Percentiles rank a stretch among this genome's conserved stretches.
Conservation (phyloP, 2,113 vertebrate genomes). For the Mus musculus region GRCm39 chr11:10476001-10476500, state of each 20-base stretch:
- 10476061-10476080: neutral
- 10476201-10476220: neutral
- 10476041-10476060: neutral
- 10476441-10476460: conserved; percentile 42
- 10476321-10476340: neutral
- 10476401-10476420: neutral
- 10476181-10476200: neutral
- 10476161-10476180: neutral
- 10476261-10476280: neutral
- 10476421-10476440: neutral
- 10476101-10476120: neutral
- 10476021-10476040: neutral
- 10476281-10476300: neutral
- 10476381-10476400: neutral
- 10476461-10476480: conserved; percentile 33
- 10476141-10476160: neutral
- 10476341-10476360: neutral
- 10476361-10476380: neutral
- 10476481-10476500: neutral
- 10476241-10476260: neutral
- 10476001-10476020: neutral
- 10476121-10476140: neutral
- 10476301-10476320: neutral
- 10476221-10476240: neutral
- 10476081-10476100: neutral